These are phyloP conservation scores for Paracentrotus lividus DNA, from an alignment of 53 echinoderm and acorn worm species.

Conservation along the genomic window DNA sequence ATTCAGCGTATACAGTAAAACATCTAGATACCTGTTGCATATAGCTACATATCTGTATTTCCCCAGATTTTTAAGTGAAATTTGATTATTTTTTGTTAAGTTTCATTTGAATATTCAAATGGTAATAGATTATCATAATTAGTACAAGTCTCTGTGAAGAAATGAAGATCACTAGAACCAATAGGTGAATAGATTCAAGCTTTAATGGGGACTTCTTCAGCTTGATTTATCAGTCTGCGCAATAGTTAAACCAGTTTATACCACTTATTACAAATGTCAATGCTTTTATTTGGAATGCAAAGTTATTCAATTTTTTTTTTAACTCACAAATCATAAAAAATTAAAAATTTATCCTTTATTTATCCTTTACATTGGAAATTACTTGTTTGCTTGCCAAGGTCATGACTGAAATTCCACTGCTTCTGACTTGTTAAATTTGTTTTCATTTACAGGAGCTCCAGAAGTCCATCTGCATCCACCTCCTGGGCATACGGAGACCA, in stretches of 20 bases:
- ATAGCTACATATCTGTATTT: background rate
- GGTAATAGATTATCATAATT: background rate
- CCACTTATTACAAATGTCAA: too few relatives aligned
- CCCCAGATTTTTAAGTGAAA: background rate
- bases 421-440: background rate
- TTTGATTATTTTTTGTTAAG: background rate
- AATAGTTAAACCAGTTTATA: background rate
- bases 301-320: too few relatives aligned
- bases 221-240: background rate
- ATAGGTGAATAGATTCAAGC: background rate
- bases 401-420: background rate
- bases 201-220: background rate
- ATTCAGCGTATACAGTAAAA: too few relatives aligned
- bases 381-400: too few relatives aligned
- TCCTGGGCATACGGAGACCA: slow-evolving; percentile 52
- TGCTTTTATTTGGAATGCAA: too few relatives aligned
- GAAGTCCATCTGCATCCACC: slow-evolving; percentile 13
- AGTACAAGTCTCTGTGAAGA: background rate
- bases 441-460: background rate
- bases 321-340: too few relatives aligned
- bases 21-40: background rate
- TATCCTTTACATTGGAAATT: too few relatives aligned
- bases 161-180: background rate
- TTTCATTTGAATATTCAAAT: background rate
- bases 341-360: too few relatives aligned